Conservation (phyloP, 2,888 invertebrate species). For the Ferdinandea cuprea region DNA sequence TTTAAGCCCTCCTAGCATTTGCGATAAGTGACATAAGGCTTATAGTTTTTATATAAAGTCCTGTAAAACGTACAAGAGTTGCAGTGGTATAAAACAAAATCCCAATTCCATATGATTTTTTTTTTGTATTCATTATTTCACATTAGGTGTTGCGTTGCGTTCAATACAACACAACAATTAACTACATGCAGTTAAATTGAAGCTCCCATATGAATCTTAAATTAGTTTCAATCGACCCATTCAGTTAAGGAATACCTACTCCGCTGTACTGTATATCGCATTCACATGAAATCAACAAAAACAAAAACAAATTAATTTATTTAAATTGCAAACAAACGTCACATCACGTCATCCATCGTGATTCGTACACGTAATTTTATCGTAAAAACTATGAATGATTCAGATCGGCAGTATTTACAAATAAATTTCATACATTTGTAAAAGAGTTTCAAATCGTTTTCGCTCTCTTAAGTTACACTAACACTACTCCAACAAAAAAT, state of each 20-base stretch:
- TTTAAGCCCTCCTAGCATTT: too few species aligned
- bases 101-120: too few species aligned
- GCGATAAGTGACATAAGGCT: too few species aligned
- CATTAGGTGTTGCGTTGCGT: too few species aligned
- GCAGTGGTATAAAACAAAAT: too few species aligned
- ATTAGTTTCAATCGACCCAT: background rate
- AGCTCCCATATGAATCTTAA: too few species aligned
- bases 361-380: constrained; percentile 24
- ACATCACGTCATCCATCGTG: constrained; percentile 32
- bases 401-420: background rate
- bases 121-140: too few species aligned
- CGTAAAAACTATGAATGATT: constrained; percentile 35
- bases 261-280: background rate
- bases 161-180: too few species aligned
- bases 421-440: background rate
- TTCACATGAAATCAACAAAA: background rate
- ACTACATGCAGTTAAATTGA: too few species aligned
- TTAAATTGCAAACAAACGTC: constrained; percentile 40
- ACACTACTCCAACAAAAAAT: background rate
- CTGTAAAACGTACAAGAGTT: too few species aligned
- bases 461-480: background rate
- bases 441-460: background rate
- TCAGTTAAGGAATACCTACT: background rate
- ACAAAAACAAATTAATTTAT: background rate
- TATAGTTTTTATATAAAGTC: too few species aligned